These are phyloP conservation scores for Tenodera sinensis DNA, from an alignment of 2,888 invertebrate genomes.

Conservation along the genomic window DNA sequence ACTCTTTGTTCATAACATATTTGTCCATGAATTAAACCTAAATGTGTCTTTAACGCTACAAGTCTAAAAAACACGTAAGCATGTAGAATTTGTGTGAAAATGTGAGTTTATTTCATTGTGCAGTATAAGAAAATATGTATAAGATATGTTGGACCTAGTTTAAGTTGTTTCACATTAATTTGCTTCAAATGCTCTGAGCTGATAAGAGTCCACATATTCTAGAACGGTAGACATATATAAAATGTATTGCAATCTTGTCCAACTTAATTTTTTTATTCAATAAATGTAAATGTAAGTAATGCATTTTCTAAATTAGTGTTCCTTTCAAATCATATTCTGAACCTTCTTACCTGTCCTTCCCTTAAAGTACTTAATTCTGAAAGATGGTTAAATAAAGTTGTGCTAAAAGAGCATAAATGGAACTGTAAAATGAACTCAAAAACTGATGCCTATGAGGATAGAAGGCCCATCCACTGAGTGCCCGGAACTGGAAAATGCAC, in stretches of 20 bases:
- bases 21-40: not conserved
- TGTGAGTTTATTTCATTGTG: not conserved
- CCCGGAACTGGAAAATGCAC: no score
- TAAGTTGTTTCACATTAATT: not conserved
- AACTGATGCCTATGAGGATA: no score
- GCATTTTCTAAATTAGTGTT: not conserved
- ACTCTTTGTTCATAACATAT: not conserved
- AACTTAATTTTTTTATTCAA: not conserved
- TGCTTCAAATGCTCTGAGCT: not conserved
- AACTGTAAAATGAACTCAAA: no score
- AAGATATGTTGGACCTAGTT: not conserved
- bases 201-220: not conserved
- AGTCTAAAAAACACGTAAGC: not conserved
- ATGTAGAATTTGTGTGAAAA: not conserved
- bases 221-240: not conserved
- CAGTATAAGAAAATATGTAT: not conserved
- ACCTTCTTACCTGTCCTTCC: not conserved
- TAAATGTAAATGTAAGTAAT: not conserved
- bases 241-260: not conserved
- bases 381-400: no score
- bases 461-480: no score
- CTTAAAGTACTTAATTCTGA: not conserved
- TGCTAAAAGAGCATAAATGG: no score
- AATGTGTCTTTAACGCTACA: not conserved
- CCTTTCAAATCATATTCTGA: not conserved